phyloP scores from a whole-genome alignment of 2,113 vertebrate species.

The Heterocephalus glaber region DNA sequence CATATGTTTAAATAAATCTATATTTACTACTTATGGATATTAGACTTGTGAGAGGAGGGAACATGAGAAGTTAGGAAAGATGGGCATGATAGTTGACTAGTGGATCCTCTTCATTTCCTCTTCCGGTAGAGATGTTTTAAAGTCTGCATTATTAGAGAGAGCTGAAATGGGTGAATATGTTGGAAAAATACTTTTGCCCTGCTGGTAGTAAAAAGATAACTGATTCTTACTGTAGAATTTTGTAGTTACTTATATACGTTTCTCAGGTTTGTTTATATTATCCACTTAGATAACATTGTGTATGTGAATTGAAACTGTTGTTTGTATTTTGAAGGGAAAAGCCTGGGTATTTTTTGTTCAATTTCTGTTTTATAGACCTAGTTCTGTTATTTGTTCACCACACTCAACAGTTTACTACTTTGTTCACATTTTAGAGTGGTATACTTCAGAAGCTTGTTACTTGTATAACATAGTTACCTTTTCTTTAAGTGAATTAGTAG shows the following conservation, averaged over 20 bases:
- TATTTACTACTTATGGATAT: not conserved
- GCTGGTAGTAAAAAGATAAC: not conserved
- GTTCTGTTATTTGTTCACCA: not conserved
- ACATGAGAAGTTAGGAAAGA: conserved; percentile 13
- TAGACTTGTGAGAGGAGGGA: not conserved
- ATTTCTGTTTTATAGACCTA: not conserved
- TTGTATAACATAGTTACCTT: not conserved
- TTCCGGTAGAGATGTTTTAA: conserved; percentile 27
- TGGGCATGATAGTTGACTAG: not conserved
- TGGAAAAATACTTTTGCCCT: conserved; percentile 47
- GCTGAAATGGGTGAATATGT: not conserved
- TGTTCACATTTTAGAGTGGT: conserved; percentile 20
- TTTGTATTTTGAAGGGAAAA: conserved; percentile 6
- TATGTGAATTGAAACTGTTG: conserved; percentile 20
- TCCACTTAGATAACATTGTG: not conserved
- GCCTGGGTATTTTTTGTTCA: conserved; percentile 4
- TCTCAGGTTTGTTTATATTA: conserved; percentile 6
- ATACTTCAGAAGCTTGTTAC: not conserved
- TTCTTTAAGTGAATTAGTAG: conserved; percentile 45
- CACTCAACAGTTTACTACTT: not conserved
- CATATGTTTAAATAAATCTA: not conserved
- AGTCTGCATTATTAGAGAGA: conserved; percentile 32
- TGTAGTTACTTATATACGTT: not conserved
- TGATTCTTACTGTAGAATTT: conserved; percentile 40
- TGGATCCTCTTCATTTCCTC: not conserved